Percentiles rank a stretch among this genome's conserved stretches.
Conservation (phyloP, 2,888 invertebrate genomes). For the Drosophila kuntzei region DNA sequence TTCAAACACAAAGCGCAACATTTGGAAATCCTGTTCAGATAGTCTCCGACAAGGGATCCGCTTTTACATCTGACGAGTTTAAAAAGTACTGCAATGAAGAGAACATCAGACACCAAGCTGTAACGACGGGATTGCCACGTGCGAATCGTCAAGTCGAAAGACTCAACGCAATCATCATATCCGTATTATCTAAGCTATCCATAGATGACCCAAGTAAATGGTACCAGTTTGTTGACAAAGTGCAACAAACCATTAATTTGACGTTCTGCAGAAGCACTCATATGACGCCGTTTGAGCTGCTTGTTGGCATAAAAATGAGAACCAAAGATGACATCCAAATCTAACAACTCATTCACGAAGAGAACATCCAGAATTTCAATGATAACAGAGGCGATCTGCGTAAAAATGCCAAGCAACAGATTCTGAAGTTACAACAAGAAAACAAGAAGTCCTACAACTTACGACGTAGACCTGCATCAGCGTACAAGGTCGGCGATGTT, state of each 20-base stretch:
- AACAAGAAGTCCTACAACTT: slow-evolving; percentile 16
- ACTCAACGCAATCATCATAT: neutral
- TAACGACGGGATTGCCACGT: neutral
- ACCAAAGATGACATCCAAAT: no score
- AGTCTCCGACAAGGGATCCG: slow-evolving; percentile 10
- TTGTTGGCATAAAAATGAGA: no score
- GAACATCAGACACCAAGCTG: neutral
- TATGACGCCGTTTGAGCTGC: no score
- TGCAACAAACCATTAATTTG: neutral
- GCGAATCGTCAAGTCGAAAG: slow-evolving; percentile 1
- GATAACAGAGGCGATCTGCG: slow-evolving; percentile 16
- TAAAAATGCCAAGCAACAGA: slow-evolving; percentile 46
- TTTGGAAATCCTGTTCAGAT: neutral
- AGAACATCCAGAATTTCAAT: no score
- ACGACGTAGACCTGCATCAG: slow-evolving; percentile 4
- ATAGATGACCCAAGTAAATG: neutral
- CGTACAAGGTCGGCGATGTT: slow-evolving; percentile 11
- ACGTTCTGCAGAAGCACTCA: neutral
- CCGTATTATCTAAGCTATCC: neutral
- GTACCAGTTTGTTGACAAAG: neutral
- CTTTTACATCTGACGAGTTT: neutral
- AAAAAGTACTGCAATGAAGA: no score
- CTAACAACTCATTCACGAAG: no score
- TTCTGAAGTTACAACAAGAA: slow-evolving; percentile 21
- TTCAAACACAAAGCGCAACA: neutral